phyloP scores from a whole-genome alignment of 2,797 vertebrate species.

The Hirundo rustica region DNA sequence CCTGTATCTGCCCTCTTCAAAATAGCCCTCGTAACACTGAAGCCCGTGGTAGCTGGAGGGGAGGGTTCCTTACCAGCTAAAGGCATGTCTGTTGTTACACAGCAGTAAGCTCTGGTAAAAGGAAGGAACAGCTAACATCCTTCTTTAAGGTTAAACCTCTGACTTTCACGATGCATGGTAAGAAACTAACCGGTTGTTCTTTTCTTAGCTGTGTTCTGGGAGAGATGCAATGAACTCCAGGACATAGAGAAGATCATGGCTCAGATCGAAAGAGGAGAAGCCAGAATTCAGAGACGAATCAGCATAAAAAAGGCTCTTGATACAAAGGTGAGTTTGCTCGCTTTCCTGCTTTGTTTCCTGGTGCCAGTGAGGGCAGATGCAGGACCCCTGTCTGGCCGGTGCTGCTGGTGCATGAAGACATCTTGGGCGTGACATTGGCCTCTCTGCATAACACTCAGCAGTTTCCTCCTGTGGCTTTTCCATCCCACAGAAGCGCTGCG shows the following conservation, averaged over 20 bases:
- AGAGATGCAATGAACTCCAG: conserved; percentile 97
- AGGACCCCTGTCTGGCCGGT: rapidly evolving
- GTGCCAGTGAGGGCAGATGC: not conserved
- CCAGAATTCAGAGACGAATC: conserved; percentile 96
- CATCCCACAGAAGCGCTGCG: rapidly evolving
- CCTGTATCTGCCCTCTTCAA: rapidly evolving
- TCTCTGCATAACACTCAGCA: not conserved
- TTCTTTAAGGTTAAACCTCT: not conserved
- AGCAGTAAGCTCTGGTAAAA: not conserved
- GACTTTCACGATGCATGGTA: not conserved
- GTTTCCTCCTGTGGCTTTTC: not conserved
- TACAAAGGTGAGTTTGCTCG: conserved; percentile 85
- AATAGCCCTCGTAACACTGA: not conserved
- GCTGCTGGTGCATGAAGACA: not conserved
- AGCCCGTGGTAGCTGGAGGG: not conserved
- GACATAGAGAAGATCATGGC: conserved; percentile 99
- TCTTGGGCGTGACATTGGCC: not conserved
- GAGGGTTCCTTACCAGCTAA: not conserved
- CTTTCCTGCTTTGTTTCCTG: not conserved
- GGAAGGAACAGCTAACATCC: not conserved
- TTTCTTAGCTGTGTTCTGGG: conserved; percentile 93
- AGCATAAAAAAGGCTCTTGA: conserved; percentile 98
- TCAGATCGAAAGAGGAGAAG: conserved; percentile 98
- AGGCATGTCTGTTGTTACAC: not conserved
- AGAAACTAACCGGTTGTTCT: not conserved